phyloP scores from a whole-genome alignment of 2,888 invertebrate species.

The Drosophila vallismaia region DNA sequence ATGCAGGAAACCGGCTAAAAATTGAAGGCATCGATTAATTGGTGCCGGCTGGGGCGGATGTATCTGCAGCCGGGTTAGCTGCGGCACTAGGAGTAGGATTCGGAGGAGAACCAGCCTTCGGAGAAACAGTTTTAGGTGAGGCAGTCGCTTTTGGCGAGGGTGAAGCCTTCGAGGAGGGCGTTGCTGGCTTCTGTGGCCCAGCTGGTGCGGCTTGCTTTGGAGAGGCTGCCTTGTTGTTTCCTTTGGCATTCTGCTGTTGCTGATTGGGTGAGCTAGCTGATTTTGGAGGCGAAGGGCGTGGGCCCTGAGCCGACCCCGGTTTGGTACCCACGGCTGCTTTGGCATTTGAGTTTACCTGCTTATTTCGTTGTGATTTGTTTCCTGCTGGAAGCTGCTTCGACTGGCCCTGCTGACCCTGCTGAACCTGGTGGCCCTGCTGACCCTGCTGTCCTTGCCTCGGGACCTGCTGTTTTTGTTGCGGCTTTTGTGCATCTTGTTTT shows the following conservation, averaged over 20 bases:
- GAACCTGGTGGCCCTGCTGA: constrained; percentile 28
- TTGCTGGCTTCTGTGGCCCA: constrained; percentile 69
- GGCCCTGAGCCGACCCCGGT: constrained; percentile 21
- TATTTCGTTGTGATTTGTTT: constrained; percentile 38
- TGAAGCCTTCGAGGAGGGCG: constrained; percentile 82
- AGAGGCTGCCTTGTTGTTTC: constrained; percentile 53
- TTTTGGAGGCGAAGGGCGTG: constrained; percentile 37
- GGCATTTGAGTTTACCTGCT: constrained; percentile 41
- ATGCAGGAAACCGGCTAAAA: constrained; percentile 52
- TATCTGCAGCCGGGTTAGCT: constrained; percentile 21
- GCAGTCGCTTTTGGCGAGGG: constrained; percentile 82
- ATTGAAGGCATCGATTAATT: constrained; percentile 36
- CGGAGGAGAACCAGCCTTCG: constrained; percentile 57
- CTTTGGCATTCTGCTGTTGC: constrained; percentile 39
- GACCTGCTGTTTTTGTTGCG: constrained; percentile 28
- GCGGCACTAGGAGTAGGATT: constrained; percentile 27
- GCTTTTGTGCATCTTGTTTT: constrained; percentile 55
- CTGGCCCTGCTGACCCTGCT: constrained; percentile 17
- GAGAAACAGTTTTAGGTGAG: constrained; percentile 58
- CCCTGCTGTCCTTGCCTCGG: constrained; percentile 42
- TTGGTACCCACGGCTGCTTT: constrained; percentile 43
- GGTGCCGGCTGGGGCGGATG: constrained; percentile 22
- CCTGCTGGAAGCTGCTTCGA: constrained; percentile 32
- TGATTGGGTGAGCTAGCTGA: constrained; percentile 15
- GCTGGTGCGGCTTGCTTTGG: constrained; percentile 47